Conservation (phyloP, 1,140 invertebrate genomes). For the Neuroterus valhalla region DNA sequence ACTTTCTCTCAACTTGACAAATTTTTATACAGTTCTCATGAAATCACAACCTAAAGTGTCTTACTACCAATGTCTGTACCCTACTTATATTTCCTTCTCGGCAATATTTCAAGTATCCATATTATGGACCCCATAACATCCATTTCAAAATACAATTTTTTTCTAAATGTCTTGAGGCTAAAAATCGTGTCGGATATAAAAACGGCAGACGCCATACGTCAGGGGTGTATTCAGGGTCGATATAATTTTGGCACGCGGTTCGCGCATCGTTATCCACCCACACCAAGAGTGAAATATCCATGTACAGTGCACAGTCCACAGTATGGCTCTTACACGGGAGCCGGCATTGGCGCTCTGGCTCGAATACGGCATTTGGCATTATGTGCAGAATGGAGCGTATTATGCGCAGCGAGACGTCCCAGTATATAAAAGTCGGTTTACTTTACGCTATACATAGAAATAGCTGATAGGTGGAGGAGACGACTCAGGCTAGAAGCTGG, state of each 20-base stretch:
- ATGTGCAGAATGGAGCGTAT: slow-evolving; percentile 58
- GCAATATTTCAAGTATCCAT: too few species aligned
- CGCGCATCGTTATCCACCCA: slow-evolving; percentile 51
- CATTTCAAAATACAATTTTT: too few species aligned
- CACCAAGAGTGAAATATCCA: neutral
- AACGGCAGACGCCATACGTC: slow-evolving; percentile 57
- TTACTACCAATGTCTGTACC: too few species aligned
- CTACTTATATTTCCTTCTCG: too few species aligned
- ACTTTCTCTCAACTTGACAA: too few species aligned
- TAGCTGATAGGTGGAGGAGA: slow-evolving; percentile 44
- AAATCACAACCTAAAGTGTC: too few species aligned
- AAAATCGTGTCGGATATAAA: slow-evolving; percentile 41
- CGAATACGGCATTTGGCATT: slow-evolving; percentile 55
- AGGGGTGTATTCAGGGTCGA: slow-evolving; percentile 60
- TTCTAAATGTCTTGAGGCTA: neutral
- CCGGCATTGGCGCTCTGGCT: slow-evolving; percentile 43
- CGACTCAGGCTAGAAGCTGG: slow-evolving; percentile 44
- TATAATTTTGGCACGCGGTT: slow-evolving; percentile 67
- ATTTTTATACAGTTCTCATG: too few species aligned
- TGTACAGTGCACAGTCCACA: neutral
- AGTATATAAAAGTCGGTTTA: slow-evolving; percentile 66
- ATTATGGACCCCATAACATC: too few species aligned
- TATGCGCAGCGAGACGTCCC: slow-evolving; percentile 58
- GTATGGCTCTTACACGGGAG: neutral
- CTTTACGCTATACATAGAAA: slow-evolving; percentile 60